phyloP scores from a whole-genome alignment of 2,888 invertebrate genomes.

The Callyntrura sp. region DNA sequence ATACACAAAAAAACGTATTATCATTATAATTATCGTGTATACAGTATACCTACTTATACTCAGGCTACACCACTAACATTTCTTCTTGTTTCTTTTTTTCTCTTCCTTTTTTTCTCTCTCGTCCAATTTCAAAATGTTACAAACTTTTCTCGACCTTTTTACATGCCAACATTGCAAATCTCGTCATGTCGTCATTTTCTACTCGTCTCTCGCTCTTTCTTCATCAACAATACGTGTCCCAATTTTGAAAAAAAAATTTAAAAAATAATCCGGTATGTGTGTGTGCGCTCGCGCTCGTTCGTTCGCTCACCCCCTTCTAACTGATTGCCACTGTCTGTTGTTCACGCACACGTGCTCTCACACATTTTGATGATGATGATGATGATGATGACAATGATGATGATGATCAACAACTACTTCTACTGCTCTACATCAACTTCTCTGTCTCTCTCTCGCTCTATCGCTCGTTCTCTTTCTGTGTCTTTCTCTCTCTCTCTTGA shows the following conservation, averaged over 20 bases:
- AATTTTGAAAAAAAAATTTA: neutral
- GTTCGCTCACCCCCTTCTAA: constrained; percentile 40
- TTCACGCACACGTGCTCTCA: constrained; percentile 57
- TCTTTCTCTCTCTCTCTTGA: constrained; percentile 64
- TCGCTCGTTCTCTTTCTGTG: constrained; percentile 51
- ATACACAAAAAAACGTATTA: neutral
- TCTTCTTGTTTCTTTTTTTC: neutral
- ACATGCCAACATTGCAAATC: constrained; percentile 44
- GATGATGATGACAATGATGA: constrained; percentile 51
- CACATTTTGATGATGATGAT: constrained; percentile 46
- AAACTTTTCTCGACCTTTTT: constrained; percentile 47
- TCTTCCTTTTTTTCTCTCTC: neutral
- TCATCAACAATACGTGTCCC: neutral
- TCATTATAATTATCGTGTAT: neutral
- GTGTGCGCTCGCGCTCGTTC: neutral
- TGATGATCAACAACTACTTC: constrained; percentile 54
- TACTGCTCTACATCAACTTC: constrained; percentile 36
- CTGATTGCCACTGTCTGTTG: constrained; percentile 64
- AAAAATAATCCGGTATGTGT: neutral
- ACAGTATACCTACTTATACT: neutral
- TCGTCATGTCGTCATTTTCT: constrained; percentile 15
- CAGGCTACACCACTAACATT: constrained; percentile 8
- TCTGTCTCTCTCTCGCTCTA: constrained; percentile 26
- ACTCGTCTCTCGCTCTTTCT: neutral
- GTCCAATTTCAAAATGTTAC: constrained; percentile 8